Evolutionary conservation across 2,113 vertebrate species (phyloP), one percentile per base, ranked within the genome.

Genomic region (Anoplopoma fimbria): DNA sequence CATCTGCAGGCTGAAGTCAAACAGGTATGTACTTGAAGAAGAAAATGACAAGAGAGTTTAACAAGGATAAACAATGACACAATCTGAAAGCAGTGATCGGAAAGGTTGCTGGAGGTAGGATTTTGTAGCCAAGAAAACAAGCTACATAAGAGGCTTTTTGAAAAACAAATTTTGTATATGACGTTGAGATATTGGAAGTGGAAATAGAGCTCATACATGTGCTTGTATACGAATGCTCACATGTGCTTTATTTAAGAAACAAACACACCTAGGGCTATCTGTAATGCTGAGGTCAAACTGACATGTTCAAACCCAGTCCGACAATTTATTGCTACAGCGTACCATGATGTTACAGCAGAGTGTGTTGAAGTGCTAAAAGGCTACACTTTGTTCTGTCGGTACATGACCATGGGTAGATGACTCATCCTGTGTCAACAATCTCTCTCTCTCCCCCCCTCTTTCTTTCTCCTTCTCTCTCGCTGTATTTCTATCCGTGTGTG

Each of bases 1-100:
- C 98, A 99, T 87, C 95, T 99, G 61, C 98, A 99, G 94, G 98
- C 98, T 0, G 98, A 99, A 84, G 98, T 99, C 87, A 99, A 99
- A 85, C 98, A 99, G 97, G 98, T 99, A 90, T 3, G 0, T 2
- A 25, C 60, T 17, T 15, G 21, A 13, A 47, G 40, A 68, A 23
- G 29, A 42, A 27, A 14, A 34, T 31, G 36, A 60, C 55, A 45
- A 40, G n/a, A 67, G 34, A 42, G 53, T 13, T 21, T 17, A 55
- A 38, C 25, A 38, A 13, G 57, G 38, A 62, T 0, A 55, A n/a
- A 55, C 33, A 58, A 42, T 51, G 10, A n/a, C 10, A 23, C 21
- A 72, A 40, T 25, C 45, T 21, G 0, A 21, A 21, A 8, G n/a
- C n/a, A 9, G 25, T 4, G 53, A 13, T 13, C 4, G 53, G 53